phyloP scores from a whole-genome alignment of 2,797 vertebrate species.

The Leontopithecus rosalia region DNA sequence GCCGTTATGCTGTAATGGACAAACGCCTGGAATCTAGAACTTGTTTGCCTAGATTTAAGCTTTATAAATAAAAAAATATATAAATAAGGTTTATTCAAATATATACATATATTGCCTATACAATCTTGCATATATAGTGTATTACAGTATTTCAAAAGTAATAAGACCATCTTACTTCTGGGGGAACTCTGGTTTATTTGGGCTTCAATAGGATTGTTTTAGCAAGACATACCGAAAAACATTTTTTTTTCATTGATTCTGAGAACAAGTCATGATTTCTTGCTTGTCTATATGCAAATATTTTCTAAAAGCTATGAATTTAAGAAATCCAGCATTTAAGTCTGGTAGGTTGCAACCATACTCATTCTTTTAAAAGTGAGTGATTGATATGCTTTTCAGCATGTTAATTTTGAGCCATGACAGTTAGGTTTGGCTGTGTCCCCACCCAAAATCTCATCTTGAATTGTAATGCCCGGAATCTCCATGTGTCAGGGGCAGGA shows the following conservation, averaged over 20 bases:
- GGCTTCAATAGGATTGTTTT: neutral
- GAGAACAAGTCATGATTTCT: neutral
- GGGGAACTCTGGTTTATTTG: neutral
- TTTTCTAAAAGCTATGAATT: neutral
- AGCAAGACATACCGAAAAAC: neutral
- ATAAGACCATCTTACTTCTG: neutral
- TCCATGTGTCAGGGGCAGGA: neutral
- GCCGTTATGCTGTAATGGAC: neutral
- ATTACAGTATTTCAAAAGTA: neutral
- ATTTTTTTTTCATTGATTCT: neutral
- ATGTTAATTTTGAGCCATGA: neutral
- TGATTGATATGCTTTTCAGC: neutral
- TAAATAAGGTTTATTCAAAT: neutral
- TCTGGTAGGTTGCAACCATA: neutral
- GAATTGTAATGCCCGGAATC: neutral
- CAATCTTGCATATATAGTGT: neutral
- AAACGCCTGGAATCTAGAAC: neutral
- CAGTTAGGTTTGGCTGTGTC: neutral
- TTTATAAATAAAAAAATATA: neutral
- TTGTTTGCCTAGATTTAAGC: neutral
- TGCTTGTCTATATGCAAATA: neutral
- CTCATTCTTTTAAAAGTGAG: accelerated
- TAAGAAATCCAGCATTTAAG: neutral
- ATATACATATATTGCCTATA: no score
- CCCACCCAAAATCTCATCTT: neutral